Evolutionary conservation across 2,888 invertebrate genomes (phyloP).

Genomic region (Altica lythri): DNA sequence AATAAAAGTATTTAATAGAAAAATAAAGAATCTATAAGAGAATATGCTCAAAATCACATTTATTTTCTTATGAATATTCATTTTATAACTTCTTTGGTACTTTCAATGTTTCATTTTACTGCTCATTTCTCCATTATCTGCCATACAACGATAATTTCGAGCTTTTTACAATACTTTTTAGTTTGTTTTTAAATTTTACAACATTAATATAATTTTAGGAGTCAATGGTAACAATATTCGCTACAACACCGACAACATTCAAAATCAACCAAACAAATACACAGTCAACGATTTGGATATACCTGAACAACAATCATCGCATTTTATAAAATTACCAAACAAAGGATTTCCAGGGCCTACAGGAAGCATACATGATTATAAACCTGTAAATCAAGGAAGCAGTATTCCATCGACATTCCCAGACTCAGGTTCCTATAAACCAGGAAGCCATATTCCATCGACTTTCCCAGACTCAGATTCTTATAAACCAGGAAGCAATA

Average conservation of each 20-base stretch:
- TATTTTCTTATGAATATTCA: too few species aligned
- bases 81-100: too few species aligned
- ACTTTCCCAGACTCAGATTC: neutral
- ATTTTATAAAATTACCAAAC: neutral
- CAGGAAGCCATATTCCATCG: too few species aligned
- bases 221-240: neutral
- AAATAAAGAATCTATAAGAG: too few species aligned
- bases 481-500: neutral
- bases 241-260: neutral
- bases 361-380: conserved; percentile 41
- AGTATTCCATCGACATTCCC: neutral
- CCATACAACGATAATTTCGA: too few species aligned
- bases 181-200: too few species aligned
- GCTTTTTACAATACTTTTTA: too few species aligned
- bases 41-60: too few species aligned
- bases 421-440: neutral
- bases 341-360: conserved; percentile 7
- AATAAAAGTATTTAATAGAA: too few species aligned
- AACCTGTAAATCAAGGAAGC: conserved; percentile 32
- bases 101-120: too few species aligned
- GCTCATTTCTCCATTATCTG: too few species aligned
- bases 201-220: neutral
- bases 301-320: conserved; percentile 8
- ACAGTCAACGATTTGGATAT: conserved; percentile 17
- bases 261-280: neutral